Conservation (phyloP, 2,888 invertebrate genomes). For the Drosophila flavopinicola region DNA sequence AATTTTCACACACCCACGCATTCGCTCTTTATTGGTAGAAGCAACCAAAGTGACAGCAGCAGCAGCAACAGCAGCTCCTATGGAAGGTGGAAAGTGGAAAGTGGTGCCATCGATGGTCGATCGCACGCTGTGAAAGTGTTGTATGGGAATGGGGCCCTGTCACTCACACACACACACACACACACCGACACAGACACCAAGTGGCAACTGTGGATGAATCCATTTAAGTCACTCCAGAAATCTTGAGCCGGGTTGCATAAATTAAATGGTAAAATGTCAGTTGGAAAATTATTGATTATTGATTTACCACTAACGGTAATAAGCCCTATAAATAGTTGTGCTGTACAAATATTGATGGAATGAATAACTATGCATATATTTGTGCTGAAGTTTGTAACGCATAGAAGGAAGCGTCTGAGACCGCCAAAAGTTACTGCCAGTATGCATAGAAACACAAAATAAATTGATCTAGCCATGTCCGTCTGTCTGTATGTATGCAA, state of each 20-base stretch:
- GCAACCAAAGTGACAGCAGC: no score
- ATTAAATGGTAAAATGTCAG: background rate
- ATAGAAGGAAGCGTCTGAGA: no score
- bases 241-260: conserved; percentile 5
- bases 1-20: conserved; percentile 44
- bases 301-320: background rate
- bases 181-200: conserved; percentile 24
- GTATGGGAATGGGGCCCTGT: conserved; percentile 44
- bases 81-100: no score
- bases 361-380: no score
- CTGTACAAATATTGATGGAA: no score
- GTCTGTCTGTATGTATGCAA: no score
- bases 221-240: conserved; percentile 15
- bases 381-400: no score
- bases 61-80: conserved; percentile 66
- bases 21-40: conserved; percentile 80
- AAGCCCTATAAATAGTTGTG: background rate
- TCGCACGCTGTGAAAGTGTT: conserved; percentile 60
- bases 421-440: no score
- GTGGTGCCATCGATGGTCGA: conserved; percentile 49
- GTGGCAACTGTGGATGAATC: conserved; percentile 27
- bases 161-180: conserved; percentile 8
- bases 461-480: no score
- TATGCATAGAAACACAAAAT: no score
- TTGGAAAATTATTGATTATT: no score